These are phyloP conservation scores for Meles meles DNA, from an alignment of 2,113 vertebrate genomes.

Conservation along the genomic window DNA sequence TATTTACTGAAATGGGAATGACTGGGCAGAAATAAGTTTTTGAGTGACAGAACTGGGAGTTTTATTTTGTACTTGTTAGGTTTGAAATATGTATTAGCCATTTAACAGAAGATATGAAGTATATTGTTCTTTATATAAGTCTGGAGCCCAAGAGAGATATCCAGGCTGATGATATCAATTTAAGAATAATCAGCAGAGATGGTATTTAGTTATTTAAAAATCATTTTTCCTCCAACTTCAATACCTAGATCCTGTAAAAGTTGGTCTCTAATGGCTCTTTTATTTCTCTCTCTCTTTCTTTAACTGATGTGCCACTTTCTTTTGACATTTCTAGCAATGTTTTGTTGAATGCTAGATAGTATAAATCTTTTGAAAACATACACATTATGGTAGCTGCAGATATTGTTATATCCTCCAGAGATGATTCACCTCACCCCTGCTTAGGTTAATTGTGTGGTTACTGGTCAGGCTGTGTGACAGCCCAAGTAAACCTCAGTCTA, in stretches of 20 bases:
- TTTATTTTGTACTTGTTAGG: not conserved
- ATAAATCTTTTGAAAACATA: not conserved
- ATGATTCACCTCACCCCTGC: not conserved
- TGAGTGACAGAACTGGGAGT: not conserved
- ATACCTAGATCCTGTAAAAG: not conserved
- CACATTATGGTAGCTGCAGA: not conserved
- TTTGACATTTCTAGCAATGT: not conserved
- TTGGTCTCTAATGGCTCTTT: not conserved
- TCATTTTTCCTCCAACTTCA: not conserved
- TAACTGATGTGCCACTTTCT: not conserved
- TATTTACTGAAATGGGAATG: not conserved
- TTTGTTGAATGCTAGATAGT: not conserved
- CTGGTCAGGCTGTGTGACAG: not conserved
- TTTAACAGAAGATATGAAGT: not conserved
- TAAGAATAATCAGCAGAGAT: not conserved
- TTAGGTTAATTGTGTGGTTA: not conserved
- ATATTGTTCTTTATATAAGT: not conserved
- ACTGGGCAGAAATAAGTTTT: not conserved
- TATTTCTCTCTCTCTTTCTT: not conserved
- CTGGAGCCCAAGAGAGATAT: not conserved
- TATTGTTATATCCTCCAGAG: not conserved
- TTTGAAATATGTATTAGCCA: not conserved
- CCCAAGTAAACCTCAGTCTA: not conserved
- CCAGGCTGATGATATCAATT: not conserved
- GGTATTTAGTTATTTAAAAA: not conserved